Evolutionary conservation across 2,888 invertebrate species (phyloP), one percentile per base, ranked within the genome.

Genomic region (Panopea generosa): DNA sequence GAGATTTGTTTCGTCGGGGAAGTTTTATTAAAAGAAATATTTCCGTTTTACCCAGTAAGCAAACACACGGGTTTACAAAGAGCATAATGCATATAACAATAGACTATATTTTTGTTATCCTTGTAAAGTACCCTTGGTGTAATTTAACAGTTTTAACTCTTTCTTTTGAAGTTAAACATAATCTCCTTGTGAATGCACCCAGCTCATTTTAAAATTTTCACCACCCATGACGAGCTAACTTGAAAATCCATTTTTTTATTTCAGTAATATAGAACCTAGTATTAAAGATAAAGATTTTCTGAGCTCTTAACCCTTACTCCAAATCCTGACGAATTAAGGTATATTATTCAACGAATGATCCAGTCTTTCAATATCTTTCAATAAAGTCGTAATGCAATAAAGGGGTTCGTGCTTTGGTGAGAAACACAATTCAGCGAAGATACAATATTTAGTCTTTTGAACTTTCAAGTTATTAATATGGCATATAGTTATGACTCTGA

Each of bases 161-260:
- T 40, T 18, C 29, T 70, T 62, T 59, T 56, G 11, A 67, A 18
- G 49, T 67, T 49, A 40, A 67, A 67, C 33, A 24, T 67, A 67
- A 67, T 67, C 38, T 43, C 50, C 45, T 49, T 67, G 24, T 52
- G 16, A 16, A 45, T 45, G 16, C 4, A 45, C 9, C 3, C 6
- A 6, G 16, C 16, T 20, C 45, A 45, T 45, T 45, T 45, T 16
- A 45, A 45, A 16, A 45, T 53, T 27, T 27, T 27, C 53, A 45
- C 61, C 61, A 62, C 61, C 61, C 61, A 62, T 62, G 22, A 29
- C 18, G 61, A 40, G 60, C 24, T 47, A 47, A 18, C 47, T 24
- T 43, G 38, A 43, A 45, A 43, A 45, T 43, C 24, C 45, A 22
- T 16, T 43, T 43, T 45, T 45, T 45, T 45, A 16, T 45, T 45